Percentiles rank a stretch among this genome's conserved stretches.
These are phyloP conservation scores for Trichosurus vulpecula DNA, from an alignment of 2,797 vertebrate species.

Conservation along the genomic window DNA sequence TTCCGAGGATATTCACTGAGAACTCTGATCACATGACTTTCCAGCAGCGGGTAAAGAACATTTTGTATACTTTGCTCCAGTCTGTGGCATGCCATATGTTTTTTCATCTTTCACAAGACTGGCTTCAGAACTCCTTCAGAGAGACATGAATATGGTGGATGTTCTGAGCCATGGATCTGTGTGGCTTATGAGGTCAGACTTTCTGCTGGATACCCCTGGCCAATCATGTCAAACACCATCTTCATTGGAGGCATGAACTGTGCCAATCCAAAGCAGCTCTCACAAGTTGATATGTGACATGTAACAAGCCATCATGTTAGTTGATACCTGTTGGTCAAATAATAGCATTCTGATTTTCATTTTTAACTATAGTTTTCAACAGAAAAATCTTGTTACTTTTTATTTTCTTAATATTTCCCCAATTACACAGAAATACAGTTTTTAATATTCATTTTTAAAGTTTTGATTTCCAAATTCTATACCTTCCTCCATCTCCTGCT, in stretches of 20 bases:
- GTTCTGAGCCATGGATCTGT: constrained; percentile 79
- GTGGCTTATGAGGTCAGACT: constrained; percentile 86
- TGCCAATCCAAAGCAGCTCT: constrained; percentile 79
- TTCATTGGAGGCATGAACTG: constrained; percentile 91
- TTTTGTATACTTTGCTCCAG: constrained; percentile 66
- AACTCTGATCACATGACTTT: constrained; percentile 83
- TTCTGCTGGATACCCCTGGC: constrained; percentile 85
- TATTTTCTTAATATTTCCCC: no score
- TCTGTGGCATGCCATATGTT: constrained; percentile 70
- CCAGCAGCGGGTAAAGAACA: constrained; percentile 78
- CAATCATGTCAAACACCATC: constrained; percentile 89
- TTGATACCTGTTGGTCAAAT: background rate
- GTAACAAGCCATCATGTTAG: background rate
- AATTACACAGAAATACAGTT: background rate
- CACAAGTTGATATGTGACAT: constrained; percentile 84
- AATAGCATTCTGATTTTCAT: background rate
- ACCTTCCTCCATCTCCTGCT: background rate
- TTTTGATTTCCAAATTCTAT: background rate
- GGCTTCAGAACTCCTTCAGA: constrained; percentile 78
- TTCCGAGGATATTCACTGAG: constrained; percentile 72
- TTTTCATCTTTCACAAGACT: constrained; percentile 54
- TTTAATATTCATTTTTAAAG: background rate
- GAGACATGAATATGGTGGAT: constrained; percentile 74
- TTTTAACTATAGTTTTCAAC: background rate
- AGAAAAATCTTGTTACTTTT: background rate